phyloP scores from a whole-genome alignment of 2,888 invertebrate genomes.

The Sarcophaga subvicina region DNA sequence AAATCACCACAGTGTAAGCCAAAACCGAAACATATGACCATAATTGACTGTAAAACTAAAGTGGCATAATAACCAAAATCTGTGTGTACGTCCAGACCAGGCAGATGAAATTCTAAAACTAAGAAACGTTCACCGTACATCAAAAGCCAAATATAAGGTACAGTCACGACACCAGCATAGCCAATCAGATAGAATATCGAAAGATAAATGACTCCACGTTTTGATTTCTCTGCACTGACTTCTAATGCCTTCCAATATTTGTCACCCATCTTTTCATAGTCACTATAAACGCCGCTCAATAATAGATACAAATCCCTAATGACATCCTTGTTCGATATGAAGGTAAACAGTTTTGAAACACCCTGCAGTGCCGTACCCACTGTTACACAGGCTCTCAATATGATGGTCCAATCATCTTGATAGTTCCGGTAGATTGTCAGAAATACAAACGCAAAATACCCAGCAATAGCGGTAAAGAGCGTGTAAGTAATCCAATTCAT shows the following conservation, averaged over 20 bases:
- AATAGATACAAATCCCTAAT: conserved; percentile 45
- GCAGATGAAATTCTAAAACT: conserved; percentile 72
- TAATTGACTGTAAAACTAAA: conserved; percentile 63
- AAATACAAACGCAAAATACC: conserved; percentile 64
- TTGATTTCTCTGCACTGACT: conserved; percentile 37
- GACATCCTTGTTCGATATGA: conserved; percentile 21
- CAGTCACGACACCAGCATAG: conserved; percentile 16
- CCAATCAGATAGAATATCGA: background rate
- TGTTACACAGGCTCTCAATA: conserved; percentile 70
- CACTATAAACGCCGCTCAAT: conserved; percentile 61
- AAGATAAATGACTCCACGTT: conserved; percentile 7
- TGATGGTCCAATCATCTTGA: conserved; percentile 67
- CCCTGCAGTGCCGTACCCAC: conserved; percentile 72
- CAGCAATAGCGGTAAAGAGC: conserved; percentile 40
- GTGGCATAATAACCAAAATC: conserved; percentile 69
- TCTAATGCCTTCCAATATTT: conserved; percentile 58
- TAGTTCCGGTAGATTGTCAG: conserved; percentile 63
- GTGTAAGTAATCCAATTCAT: conserved; percentile 58
- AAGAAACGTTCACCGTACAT: conserved; percentile 58
- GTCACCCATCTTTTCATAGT: conserved; percentile 63
- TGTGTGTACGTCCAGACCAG: conserved; percentile 69
- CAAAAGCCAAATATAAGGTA: conserved; percentile 40
- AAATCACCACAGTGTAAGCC: conserved; percentile 73
- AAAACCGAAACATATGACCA: conserved; percentile 64
- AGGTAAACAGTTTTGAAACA: conserved; percentile 66